Conservation (phyloP, 2,888 invertebrate species). For the Urechis unicinctus region DNA sequence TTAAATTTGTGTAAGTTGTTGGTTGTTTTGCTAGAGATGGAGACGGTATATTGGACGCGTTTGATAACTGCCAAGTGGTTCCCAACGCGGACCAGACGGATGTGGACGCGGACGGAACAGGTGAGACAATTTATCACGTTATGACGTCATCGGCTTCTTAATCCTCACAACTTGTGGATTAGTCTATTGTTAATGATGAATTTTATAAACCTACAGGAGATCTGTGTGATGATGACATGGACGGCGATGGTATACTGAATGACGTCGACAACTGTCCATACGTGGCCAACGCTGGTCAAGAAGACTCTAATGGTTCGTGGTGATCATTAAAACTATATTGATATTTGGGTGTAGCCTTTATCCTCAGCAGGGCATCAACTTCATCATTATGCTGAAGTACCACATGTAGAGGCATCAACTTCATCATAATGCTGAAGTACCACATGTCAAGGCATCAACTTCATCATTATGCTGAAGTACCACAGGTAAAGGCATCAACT, state of each 20-base stretch:
- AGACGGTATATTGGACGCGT: conserved; percentile 22
- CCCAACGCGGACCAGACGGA: conserved; percentile 29
- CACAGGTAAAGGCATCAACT: no score
- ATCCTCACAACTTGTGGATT: neutral
- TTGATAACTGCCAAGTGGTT: conserved; percentile 28
- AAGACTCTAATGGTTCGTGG: conserved; percentile 68
- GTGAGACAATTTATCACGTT: no score
- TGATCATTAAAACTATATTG: neutral
- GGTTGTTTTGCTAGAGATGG: no score
- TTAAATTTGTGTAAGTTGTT: no score
- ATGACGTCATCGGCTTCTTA: no score
- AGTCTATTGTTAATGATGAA: neutral
- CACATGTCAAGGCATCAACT: no score
- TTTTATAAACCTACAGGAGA: conserved; percentile 37
- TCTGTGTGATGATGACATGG: conserved; percentile 52
- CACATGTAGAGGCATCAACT: no score
- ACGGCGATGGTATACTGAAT: conserved; percentile 74
- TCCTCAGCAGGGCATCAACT: no score
- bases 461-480: no score
- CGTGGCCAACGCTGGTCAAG: conserved; percentile 76
- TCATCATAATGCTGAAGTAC: no score
- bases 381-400: no score
- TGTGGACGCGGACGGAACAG: conserved; percentile 9
- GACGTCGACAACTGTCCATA: conserved; percentile 81
- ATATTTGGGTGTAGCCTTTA: no score